Evolutionary conservation across 2,113 vertebrate genomes (phyloP).

Genomic region (Blennius ocellaris): DNA sequence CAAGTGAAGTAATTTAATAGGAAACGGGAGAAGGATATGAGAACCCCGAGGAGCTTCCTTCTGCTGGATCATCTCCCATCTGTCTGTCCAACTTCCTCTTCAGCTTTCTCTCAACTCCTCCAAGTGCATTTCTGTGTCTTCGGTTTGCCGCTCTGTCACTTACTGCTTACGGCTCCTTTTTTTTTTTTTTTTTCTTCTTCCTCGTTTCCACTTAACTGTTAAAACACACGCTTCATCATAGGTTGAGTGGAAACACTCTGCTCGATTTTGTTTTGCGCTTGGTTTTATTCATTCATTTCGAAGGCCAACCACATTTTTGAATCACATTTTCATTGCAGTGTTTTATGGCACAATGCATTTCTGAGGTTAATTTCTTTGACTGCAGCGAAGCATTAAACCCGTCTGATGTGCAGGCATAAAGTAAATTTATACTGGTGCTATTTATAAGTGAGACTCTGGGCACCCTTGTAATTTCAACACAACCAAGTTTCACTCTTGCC

Average conservation of each 20-base stretch:
- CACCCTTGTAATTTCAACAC: constrained; percentile 1
- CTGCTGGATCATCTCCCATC: constrained; percentile 47
- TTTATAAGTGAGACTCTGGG: constrained; percentile 10
- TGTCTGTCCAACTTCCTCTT: constrained; percentile 56
- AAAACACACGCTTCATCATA: background rate
- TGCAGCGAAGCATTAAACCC: background rate
- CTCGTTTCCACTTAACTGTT: background rate
- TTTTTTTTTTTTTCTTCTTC: constrained; percentile 2
- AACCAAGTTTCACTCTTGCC: background rate
- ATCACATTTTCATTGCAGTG: background rate
- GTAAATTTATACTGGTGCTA: background rate
- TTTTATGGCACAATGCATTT: constrained; percentile 3
- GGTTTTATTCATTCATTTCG: background rate
- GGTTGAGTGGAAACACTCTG: background rate
- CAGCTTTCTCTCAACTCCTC: constrained; percentile 13
- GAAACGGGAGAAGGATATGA: constrained; percentile 53
- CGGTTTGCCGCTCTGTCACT: constrained; percentile 8
- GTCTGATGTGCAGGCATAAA: background rate
- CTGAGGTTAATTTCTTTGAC: background rate
- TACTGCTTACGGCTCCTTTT: background rate
- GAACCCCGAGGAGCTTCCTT: constrained; percentile 44
- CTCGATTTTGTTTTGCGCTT: background rate
- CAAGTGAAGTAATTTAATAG: constrained; percentile 43
- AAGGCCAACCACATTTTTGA: background rate
- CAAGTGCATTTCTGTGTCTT: constrained; percentile 19